phyloP scores from a whole-genome alignment of 2,113 vertebrate genomes.

The Eretmochelys imbricata region DNA sequence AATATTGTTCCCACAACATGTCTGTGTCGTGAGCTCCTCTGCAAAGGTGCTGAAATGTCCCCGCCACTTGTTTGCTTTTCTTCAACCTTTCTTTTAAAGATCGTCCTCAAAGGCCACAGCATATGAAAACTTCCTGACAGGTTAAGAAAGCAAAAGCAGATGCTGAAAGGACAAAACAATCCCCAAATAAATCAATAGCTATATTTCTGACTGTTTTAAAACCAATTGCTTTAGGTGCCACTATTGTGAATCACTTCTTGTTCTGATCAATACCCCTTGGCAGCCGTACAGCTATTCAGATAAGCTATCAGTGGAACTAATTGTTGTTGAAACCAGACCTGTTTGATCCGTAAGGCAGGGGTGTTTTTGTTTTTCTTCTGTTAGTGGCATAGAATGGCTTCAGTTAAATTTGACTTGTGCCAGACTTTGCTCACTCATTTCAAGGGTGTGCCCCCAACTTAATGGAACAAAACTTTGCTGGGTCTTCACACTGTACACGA shows the following conservation, averaged over 20 bases:
- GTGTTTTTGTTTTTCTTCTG: conserved; percentile 21
- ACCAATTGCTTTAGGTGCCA: conserved; percentile 62
- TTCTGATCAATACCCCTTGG: conserved; percentile 63
- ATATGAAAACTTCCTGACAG: conserved; percentile 17
- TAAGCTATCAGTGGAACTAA: conserved; percentile 66
- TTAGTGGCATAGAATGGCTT: conserved; percentile 19
- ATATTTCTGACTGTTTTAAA: conserved; percentile 61
- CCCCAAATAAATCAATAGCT: conserved; percentile 58
- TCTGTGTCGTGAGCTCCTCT: background rate
- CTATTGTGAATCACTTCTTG: conserved; percentile 54
- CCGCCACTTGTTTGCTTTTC: background rate
- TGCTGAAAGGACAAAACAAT: conserved; percentile 40
- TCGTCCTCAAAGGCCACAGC: background rate
- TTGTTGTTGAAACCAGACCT: conserved; percentile 42
- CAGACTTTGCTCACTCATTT: background rate
- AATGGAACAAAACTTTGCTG: background rate
- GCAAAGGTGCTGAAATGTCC: background rate
- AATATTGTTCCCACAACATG: background rate
- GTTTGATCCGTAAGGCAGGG: background rate
- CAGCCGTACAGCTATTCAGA: conserved; percentile 49
- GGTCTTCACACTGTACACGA: background rate
- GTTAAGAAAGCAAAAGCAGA: conserved; percentile 45
- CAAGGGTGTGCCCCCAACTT: background rate
- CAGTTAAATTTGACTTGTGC: background rate
- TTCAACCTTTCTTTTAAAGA: background rate